phyloP scores from a whole-genome alignment of 2,113 vertebrate species.

The Manacus vitellinus region DNA sequence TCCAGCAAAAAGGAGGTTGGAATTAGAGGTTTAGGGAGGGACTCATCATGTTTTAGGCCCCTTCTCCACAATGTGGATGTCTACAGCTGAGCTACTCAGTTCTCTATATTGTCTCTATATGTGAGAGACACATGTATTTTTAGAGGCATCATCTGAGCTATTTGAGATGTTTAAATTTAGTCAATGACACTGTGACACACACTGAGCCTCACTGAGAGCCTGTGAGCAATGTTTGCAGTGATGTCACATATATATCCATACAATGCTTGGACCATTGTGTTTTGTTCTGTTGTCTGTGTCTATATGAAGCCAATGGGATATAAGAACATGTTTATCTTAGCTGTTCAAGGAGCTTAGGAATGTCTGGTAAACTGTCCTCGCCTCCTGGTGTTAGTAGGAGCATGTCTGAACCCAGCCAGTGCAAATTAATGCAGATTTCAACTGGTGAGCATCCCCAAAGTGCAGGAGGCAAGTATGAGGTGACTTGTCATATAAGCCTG shows the following conservation, averaged over 20 bases:
- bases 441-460: neutral
- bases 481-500: neutral
- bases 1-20: neutral
- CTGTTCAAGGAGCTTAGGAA: neutral
- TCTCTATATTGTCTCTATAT: neutral
- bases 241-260: neutral
- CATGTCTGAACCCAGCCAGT: neutral
- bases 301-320: rapidly evolving
- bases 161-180: neutral
- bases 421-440: neutral
- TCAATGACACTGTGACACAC: neutral
- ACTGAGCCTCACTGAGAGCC: neutral
- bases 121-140: neutral
- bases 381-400: neutral
- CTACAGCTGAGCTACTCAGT: neutral
- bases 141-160: neutral
- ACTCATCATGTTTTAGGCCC: neutral
- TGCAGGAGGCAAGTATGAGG: neutral
- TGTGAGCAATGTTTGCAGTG: neutral
- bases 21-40: neutral
- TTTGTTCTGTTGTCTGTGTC: neutral
- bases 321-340: neutral
- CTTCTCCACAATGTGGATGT: neutral
- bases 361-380: neutral
- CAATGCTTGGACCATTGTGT: neutral